Conservation (phyloP, 1,140 invertebrate genomes). For the Microplitis demolitor region DNA sequence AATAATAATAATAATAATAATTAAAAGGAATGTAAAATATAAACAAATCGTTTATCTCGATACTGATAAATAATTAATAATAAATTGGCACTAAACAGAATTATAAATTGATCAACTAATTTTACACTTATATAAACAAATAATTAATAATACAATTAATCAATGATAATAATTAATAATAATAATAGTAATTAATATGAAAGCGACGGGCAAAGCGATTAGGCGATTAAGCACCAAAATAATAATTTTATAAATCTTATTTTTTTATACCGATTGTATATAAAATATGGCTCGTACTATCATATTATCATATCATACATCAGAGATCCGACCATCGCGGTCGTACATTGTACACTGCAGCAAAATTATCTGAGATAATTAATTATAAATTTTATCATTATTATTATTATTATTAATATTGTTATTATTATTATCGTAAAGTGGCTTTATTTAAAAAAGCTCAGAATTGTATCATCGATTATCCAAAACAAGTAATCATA, state of each 20-base stretch:
- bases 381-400: not conserved
- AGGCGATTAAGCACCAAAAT: not conserved
- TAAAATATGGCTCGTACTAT: conserved; percentile 6
- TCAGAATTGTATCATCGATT: not conserved
- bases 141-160: not conserved
- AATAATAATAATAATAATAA: not conserved
- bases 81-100: not conserved
- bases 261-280: not conserved
- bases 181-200: not conserved
- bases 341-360: conserved; percentile 1
- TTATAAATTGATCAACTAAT: not conserved
- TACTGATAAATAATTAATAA: not conserved
- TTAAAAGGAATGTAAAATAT: not conserved
- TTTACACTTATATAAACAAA: not conserved
- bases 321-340: not conserved
- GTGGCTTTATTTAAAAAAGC: not conserved
- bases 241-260: not conserved
- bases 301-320: conserved; percentile 1
- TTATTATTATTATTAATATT: too few relatives aligned
- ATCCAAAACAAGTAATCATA: not conserved
- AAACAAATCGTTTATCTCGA: not conserved
- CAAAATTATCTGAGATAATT: not conserved
- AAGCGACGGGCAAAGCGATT: not conserved
- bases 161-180: not conserved
- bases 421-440: not conserved